Base-by-base conservation (phyloP, 2,888 invertebrate genomes). In the Ptilodon capucinus region DNA sequence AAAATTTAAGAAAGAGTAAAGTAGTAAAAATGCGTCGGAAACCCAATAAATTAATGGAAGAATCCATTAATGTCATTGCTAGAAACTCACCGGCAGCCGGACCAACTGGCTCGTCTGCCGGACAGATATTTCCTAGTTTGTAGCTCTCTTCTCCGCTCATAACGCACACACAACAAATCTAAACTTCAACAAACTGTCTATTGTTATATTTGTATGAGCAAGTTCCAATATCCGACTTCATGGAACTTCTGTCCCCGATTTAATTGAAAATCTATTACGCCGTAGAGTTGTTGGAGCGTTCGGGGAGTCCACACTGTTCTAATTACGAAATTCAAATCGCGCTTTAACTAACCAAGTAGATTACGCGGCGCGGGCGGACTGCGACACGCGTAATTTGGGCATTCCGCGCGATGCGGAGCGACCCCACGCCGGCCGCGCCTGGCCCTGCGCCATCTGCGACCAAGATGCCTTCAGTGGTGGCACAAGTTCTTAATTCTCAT, bases 301-400 rank as follows among this genome's bases (percentile, higher is more conserved):
- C 17, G 11, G 35, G 8, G 16, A 54, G 54, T 51, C 49, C 54
- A 64, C 57, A 64, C 48, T 64, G 60, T 59, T 69, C 68, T 73
- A 73, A 76, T 78, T 75, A 70, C 65, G 58, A 70, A 74, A 71
- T 70, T 68, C 68, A 61, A 70, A 70, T 65, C 53, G 64, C 51
- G 66, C 64, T 70, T 64, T 46, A 71, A 60, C 60, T 51, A 47
- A 40, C 51, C 48, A 44, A 63, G 67, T 76, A 72, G 63, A 72
- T 76, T 75, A 75, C 60, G 71, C 54, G 51, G 48, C 60, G 50
- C 53, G 67, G 36, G 9, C 8, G 2, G 18, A 11, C 19, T n/a
- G 19, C 7, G 38, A 4, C 38, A 19, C 19, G 57, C 60, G 69
- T 57, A 68, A 71, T 74, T 71, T 67, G 68, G 60, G 54, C 71